Percentiles rank a stretch among this genome's conserved stretches.
phyloP scores from a whole-genome alignment of 2,113 vertebrate species.

The Menura novaehollandiae region DNA sequence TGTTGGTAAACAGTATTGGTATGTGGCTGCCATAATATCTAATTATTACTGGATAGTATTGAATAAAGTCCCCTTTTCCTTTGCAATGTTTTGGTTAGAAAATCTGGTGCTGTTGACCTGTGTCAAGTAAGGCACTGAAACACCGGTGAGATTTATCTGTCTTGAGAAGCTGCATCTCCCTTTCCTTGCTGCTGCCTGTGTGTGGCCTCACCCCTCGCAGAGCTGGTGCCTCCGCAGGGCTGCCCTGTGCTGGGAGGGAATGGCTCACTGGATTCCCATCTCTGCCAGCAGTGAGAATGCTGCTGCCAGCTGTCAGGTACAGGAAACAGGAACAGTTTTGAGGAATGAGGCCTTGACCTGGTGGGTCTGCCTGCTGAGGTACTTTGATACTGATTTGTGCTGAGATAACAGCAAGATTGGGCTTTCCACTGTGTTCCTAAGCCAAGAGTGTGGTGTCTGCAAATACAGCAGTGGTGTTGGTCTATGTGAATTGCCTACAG shows the following conservation, averaged over 20 bases:
- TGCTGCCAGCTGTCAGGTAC: neutral
- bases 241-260: neutral
- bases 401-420: neutral
- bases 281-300: fast-evolving
- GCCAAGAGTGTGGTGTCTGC: neutral
- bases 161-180: neutral
- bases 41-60: neutral
- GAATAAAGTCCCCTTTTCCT: neutral
- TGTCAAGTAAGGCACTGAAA: neutral
- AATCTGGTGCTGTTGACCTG: neutral
- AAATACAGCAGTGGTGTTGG: neutral
- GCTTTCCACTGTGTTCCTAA: neutral
- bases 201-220: fast-evolving
- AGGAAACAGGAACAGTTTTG: neutral
- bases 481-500: neutral
- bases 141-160: neutral
- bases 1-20: neutral
- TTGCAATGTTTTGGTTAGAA: neutral
- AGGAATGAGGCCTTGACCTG: neutral
- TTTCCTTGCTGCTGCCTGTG: neutral
- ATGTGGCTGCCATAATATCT: neutral
- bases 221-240: neutral
- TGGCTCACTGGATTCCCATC: neutral
- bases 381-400: neutral
- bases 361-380: neutral